Conservation (phyloP, 2,888 invertebrate genomes). For the Corbicula japonica region DNA sequence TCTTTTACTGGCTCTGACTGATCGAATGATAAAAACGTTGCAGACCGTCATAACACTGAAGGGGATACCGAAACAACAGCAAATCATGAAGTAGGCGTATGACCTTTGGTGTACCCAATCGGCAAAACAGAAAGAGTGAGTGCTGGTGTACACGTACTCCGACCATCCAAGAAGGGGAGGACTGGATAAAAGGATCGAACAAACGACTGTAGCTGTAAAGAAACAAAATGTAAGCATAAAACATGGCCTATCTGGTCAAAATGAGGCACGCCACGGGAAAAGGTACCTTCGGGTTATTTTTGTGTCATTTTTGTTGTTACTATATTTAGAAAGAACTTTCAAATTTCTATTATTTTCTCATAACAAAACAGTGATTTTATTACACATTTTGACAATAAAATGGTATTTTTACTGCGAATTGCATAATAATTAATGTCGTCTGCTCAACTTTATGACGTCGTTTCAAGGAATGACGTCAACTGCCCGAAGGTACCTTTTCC, state of each 20-base stretch:
- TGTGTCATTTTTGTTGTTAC: not conserved
- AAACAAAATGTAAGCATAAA: constrained; percentile 1
- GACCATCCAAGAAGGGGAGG: constrained; percentile 83
- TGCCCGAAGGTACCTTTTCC: no score
- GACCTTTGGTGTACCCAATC: constrained; percentile 77
- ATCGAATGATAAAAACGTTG: constrained; percentile 74
- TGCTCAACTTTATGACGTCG: no score
- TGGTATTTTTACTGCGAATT: no score
- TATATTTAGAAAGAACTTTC: not conserved
- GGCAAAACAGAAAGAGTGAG: constrained; percentile 82
- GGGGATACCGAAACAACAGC: constrained; percentile 81
- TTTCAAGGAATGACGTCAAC: no score
- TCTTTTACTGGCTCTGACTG: constrained; percentile 70
- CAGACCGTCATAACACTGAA: constrained; percentile 80
- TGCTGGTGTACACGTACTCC: constrained; percentile 74
- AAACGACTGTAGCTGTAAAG: constrained; percentile 75
- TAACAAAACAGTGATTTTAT: no score
- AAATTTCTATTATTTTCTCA: no score
- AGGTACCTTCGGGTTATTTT: not conserved
- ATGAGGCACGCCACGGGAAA: not conserved
- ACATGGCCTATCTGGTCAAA: not conserved
- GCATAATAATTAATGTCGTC: no score
- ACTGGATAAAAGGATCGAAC: constrained; percentile 74
- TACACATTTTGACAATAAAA: no score
- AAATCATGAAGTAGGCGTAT: constrained; percentile 83